Conservation (phyloP, 1,140 invertebrate species). For the Eriosoma lanigerum region DNA sequence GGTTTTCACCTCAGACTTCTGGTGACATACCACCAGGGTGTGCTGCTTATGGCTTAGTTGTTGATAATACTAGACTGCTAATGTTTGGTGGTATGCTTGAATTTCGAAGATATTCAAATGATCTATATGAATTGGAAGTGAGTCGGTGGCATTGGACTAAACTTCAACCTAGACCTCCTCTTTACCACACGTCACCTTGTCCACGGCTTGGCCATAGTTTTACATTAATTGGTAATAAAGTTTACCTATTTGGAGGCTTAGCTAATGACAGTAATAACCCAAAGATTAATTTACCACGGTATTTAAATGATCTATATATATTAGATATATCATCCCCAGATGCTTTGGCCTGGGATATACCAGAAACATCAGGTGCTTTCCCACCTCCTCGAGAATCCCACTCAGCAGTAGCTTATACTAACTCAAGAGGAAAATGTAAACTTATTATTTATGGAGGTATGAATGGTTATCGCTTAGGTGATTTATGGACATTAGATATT, state of each 20-base stretch:
- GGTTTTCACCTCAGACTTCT: conserved; percentile 97
- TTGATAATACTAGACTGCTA: conserved; percentile 91
- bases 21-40: conserved; percentile 98
- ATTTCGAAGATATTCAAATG: conserved; percentile 99
- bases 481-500: conserved; percentile 93
- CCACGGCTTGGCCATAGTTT: conserved; percentile 96
- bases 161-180: conserved; percentile 84
- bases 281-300: conserved; percentile 91
- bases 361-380: conserved; percentile 75
- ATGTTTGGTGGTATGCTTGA: conserved; percentile 99
- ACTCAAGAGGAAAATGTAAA: conserved; percentile 75
- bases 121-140: conserved; percentile 89
- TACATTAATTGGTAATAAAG: conserved; percentile 90
- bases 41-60: conserved; percentile 98
- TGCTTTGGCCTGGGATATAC: conserved; percentile 81
- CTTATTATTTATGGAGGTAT: conserved; percentile 98
- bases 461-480: conserved; percentile 93
- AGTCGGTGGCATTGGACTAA: conserved; percentile 98
- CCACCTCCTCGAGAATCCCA: conserved; percentile 96
- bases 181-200: conserved; percentile 80
- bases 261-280: conserved; percentile 98
- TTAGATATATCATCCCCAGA: conserved; percentile 57
- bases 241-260: conserved; percentile 95
- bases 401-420: conserved; percentile 87
- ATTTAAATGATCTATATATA: conserved; percentile 58